These are phyloP conservation scores for Diacarnus erythraeanus DNA, from an alignment of 37 sponge, comb jelly and placozoan species.

Conservation along the genomic window DNA sequence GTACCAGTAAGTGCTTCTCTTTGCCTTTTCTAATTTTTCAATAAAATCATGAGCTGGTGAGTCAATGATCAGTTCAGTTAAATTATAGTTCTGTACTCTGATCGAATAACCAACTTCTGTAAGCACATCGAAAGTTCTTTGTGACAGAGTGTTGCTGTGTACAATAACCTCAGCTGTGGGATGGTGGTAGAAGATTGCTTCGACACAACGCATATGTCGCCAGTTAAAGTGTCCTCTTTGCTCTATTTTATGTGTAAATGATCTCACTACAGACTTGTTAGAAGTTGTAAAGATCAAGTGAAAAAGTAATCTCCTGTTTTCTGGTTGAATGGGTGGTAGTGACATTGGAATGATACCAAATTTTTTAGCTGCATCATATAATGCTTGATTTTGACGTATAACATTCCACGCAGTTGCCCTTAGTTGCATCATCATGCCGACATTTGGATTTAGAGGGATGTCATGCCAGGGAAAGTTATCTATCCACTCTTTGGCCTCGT, in stretches of 20 bases:
- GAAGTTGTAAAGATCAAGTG: too few relatives aligned
- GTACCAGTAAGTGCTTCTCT: not conserved
- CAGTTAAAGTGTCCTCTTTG: constrained; percentile 1
- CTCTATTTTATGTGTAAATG: too few relatives aligned
- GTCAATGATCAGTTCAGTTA: not conserved
- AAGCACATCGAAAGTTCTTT: not conserved
- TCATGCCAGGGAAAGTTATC: not conserved
- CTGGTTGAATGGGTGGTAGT: not conserved
- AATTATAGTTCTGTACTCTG: not conserved
- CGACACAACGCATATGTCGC: constrained; percentile 5
- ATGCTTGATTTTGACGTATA: not conserved
- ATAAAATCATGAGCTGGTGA: not conserved
- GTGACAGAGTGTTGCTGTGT: constrained; percentile 5
- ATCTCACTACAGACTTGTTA: too few relatives aligned
- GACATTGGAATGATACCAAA: too few relatives aligned
- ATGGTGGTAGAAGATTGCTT: constrained; percentile 12
- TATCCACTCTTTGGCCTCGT: not conserved
- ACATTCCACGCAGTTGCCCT: constrained; percentile 4
- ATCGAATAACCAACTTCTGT: not conserved
- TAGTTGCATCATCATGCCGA: not conserved
- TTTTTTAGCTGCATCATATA: constrained; percentile 1
- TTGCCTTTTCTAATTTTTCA: not conserved
- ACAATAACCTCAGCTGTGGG: not conserved
- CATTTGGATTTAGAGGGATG: constrained; percentile 3
- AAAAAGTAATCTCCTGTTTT: too few relatives aligned